phyloP scores from a whole-genome alignment of 2,888 invertebrate genomes.

The Oxyteleia sp. region DNA sequence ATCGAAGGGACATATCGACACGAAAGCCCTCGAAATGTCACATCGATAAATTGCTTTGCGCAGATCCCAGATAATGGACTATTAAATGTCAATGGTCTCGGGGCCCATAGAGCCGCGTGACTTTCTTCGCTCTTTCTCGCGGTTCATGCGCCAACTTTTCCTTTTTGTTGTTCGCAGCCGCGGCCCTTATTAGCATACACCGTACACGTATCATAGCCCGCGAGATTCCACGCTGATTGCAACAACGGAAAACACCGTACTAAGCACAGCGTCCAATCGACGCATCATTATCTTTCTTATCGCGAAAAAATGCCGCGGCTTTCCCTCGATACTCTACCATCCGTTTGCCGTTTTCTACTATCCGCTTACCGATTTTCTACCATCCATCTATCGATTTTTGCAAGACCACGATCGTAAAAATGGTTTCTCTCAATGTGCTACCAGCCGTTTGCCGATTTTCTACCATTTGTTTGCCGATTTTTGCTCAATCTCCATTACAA shows the following conservation, averaged over 20 bases:
- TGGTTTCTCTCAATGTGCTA: no score
- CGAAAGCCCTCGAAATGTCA: conserved; percentile 72
- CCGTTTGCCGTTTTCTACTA: no score
- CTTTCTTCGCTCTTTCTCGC: conserved; percentile 60
- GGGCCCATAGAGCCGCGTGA: conserved; percentile 58
- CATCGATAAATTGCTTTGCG: conserved; percentile 67
- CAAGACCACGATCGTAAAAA: no score
- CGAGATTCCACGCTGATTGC: conserved; percentile 38
- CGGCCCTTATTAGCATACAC: conserved; percentile 69
- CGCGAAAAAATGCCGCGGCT: conserved; percentile 19
- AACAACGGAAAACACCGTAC: conserved; percentile 35
- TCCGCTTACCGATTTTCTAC: no score
- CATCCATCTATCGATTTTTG: no score
- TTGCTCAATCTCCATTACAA: no score
- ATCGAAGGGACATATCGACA: conserved; percentile 69
- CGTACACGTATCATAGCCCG: conserved; percentile 27
- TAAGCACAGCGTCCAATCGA: conserved; percentile 2
- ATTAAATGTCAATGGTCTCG: conserved; percentile 68
- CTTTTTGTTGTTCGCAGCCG: conserved; percentile 35
- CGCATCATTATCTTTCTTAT: conserved; percentile 26
- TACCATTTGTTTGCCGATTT: no score
- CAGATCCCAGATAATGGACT: conserved; percentile 69
- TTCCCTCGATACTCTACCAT: conserved; percentile 25
- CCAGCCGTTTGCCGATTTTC: no score
- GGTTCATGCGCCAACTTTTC: conserved; percentile 44